Evolutionary conservation across 1,140 invertebrate genomes (phyloP), one percentile per base, ranked within the genome.

Genomic region (Oryzaephilus surinamensis): DNA sequence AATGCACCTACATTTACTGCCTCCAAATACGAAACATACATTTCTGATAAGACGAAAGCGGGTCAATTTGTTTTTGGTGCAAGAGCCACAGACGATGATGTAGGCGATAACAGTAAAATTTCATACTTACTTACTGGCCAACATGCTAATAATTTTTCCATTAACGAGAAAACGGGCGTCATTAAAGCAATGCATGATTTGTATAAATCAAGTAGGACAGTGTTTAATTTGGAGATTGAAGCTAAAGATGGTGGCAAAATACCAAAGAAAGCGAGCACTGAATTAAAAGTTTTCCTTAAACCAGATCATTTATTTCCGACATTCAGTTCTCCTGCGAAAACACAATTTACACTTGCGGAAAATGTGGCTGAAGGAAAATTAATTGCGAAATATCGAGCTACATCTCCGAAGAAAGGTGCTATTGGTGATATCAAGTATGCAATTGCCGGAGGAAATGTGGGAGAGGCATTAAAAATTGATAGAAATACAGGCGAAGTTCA

Each of bases 391-490:
- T 56, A 87, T 8, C 71, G 65, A 42, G 83, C 81, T 0, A 72
- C 72, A 39, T 81, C 81, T 0, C 81, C 85, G 0, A 88, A 88
- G 54, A 71, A 72, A 33, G 80, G 78, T 1, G 61, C 75, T 3
- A 63, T 66, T 6, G 79, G 77, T 2, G 72, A 74, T 40, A 65
- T 91, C 12, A 70, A 76, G 28, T 97, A 85, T 58, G 76, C 76
- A 11, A 86, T 97, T 47, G 91, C 87, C 11, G 92, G 91, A 6
- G 93, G 93, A 3, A 93, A 96, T 59, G 71, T 91, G 7, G 84
- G 83, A 0, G 78, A 89, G 42, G 84, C 87, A 3, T 74, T 96
- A 23, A 73, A 70, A 53, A 81, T 97, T 31, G 82, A 93, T 60
- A 52, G 73, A 7, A 74, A 74, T 18, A 83, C 76, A 19, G 91